Conservation (phyloP, 1,140 invertebrate species). For the Zaprionus capensis region DNA sequence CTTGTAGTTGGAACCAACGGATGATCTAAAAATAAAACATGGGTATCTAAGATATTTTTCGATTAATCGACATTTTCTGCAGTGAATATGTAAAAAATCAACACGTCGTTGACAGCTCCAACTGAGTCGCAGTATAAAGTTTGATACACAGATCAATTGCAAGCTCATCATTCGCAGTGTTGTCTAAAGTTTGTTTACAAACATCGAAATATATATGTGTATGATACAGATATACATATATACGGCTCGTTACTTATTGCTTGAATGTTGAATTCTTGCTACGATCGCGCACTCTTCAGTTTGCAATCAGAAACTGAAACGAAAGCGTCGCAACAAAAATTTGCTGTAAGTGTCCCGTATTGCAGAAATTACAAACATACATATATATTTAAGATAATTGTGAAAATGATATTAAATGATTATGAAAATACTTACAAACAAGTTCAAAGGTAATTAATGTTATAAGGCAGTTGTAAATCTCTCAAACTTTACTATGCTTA, state of each 20-base stretch:
- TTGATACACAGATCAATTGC: not conserved
- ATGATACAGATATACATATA: not conserved
- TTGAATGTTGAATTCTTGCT: not conserved
- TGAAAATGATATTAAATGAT: not conserved
- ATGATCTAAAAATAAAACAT: too few species aligned
- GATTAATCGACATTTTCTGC: too few species aligned
- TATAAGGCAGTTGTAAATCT: not conserved
- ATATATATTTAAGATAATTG: not conserved
- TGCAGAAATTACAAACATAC: not conserved
- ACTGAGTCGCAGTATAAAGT: too few species aligned
- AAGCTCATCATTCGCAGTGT: not conserved
- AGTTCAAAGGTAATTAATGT: not conserved
- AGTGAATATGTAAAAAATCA: too few species aligned
- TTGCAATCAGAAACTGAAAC: not conserved
- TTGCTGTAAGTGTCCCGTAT: not conserved
- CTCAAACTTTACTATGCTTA: too few species aligned
- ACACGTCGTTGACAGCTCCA: too few species aligned
- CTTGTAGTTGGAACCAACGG: too few species aligned
- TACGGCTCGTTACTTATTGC: not conserved
- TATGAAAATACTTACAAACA: too few species aligned
- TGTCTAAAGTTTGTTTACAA: not conserved
- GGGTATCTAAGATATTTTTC: too few species aligned
- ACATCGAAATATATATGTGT: not conserved
- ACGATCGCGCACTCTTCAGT: not conserved
- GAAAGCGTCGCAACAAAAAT: not conserved